These are phyloP conservation scores for Formica selysi DNA, from an alignment of 1,140 invertebrate species.

Conservation along the genomic window DNA sequence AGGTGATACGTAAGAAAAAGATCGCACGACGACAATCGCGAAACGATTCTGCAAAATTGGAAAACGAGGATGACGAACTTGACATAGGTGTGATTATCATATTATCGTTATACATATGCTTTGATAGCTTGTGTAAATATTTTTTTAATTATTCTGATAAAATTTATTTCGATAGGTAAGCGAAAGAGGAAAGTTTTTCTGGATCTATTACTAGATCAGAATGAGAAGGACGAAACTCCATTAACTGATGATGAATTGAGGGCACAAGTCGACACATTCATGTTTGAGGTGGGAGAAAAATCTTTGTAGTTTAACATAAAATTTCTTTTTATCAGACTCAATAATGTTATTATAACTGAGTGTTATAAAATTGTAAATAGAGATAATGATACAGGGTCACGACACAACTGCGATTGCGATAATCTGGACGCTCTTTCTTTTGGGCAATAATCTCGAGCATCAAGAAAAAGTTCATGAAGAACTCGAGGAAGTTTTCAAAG, in stretches of 20 bases:
- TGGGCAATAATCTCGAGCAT: too few species aligned
- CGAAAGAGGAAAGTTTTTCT: constrained; percentile 88
- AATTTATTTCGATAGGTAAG: constrained; percentile 76
- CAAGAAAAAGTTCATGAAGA: too few species aligned
- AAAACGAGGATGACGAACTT: too few species aligned
- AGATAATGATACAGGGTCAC: constrained; percentile 80
- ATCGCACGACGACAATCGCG: too few species aligned
- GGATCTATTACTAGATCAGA: constrained; percentile 90
- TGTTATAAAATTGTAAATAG: neutral
- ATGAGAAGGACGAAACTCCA: constrained; percentile 84
- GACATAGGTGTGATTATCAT: too few species aligned
- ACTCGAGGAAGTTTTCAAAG: too few species aligned
- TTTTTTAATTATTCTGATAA: neutral
- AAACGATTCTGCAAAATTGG: too few species aligned
- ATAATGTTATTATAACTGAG: neutral
- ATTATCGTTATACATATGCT: neutral
- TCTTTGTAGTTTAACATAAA: neutral
- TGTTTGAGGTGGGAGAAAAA: constrained; percentile 89
- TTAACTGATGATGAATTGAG: constrained; percentile 89
- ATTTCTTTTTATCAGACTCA: neutral
- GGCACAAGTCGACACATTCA: constrained; percentile 92
- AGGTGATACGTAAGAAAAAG: too few species aligned
- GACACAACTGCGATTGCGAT: constrained; percentile 90
- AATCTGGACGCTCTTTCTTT: constrained; percentile 84
- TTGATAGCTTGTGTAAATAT: neutral